Evolutionary conservation across 1,140 invertebrate species (phyloP).

Genomic region (Trypoxylus dichotomus): DNA sequence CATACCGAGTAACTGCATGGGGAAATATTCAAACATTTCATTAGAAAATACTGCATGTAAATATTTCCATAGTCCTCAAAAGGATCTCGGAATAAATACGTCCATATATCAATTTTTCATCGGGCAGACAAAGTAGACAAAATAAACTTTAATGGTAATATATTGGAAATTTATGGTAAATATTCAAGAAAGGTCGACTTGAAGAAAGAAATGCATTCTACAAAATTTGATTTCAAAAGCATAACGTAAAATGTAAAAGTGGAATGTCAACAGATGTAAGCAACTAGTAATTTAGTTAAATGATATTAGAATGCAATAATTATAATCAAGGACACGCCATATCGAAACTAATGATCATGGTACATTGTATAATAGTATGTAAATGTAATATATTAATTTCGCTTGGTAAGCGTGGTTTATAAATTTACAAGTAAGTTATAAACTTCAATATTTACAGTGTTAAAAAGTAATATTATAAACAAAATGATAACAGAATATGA

Average conservation of each 20-base stretch:
- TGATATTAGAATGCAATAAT: too few relatives aligned
- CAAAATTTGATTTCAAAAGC: too few relatives aligned
- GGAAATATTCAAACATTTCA: constrained; percentile 21
- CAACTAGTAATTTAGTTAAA: background rate
- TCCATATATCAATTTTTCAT: constrained; percentile 31
- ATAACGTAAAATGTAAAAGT: too few relatives aligned
- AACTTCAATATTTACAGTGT: background rate
- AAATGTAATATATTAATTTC: too few relatives aligned
- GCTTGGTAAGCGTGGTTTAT: too few relatives aligned
- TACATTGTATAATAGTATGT: background rate
- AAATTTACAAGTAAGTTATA: background rate
- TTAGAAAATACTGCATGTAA: constrained; percentile 28
- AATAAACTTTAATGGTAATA: constrained; percentile 30
- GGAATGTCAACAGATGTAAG: background rate
- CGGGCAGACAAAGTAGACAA: constrained; percentile 4
- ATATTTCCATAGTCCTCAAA: constrained; percentile 29
- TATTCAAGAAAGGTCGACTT: constrained; percentile 8
- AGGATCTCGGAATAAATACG: constrained; percentile 13
- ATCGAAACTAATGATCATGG: background rate
- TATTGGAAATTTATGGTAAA: constrained; percentile 28
- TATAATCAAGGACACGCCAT: background rate
- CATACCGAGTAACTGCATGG: background rate
- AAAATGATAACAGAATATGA: background rate
- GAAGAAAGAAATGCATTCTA: background rate
- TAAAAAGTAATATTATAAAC: background rate